Percentiles rank a stretch among this genome's conserved stretches.
Conservation (phyloP, 2,888 invertebrate genomes). For the Pemphredon lugubris region DNA sequence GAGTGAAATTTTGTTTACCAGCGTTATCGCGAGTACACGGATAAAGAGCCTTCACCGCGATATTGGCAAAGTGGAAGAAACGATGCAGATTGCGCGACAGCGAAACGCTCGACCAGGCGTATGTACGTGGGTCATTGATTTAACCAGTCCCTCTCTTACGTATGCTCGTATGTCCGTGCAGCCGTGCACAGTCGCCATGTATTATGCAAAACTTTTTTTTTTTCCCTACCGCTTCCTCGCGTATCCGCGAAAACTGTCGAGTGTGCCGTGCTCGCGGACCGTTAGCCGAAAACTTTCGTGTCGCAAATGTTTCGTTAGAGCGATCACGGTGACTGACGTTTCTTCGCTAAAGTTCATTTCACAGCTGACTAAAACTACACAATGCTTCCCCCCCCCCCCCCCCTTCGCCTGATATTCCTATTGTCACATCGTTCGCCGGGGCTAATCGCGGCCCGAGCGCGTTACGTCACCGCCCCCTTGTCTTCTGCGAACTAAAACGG, state of each 20-base stretch:
- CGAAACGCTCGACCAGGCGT: constrained; percentile 63
- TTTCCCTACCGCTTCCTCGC: constrained; percentile 35
- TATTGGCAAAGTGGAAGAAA: constrained; percentile 39
- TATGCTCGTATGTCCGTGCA: constrained; percentile 46
- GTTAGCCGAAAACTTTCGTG: constrained; percentile 5
- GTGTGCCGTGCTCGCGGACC: constrained; percentile 28
- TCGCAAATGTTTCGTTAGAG: constrained; percentile 18
- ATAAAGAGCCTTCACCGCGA: constrained; percentile 32
- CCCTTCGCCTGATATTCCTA: too few relatives aligned
- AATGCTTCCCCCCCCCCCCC: too few relatives aligned
- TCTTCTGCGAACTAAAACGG: not conserved
- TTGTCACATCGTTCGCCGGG: too few relatives aligned
- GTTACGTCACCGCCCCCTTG: too few relatives aligned
- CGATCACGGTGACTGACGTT: too few relatives aligned
- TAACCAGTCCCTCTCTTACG: constrained; percentile 48
- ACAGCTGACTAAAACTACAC: too few relatives aligned
- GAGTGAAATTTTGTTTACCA: too few relatives aligned
- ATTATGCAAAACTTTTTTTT: constrained; percentile 62
- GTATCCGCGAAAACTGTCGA: constrained; percentile 24
- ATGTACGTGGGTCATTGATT: constrained; percentile 67
- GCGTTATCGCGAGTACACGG: too few relatives aligned
- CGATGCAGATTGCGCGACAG: constrained; percentile 52
- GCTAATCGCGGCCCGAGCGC: too few relatives aligned
- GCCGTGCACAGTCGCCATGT: constrained; percentile 47
- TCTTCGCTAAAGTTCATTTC: too few relatives aligned